A percentile compares a stretch with the other conserved stretches of the same genome.
Conservation (phyloP, 2,888 invertebrate species). For the Synanthedon vespiformis region DNA sequence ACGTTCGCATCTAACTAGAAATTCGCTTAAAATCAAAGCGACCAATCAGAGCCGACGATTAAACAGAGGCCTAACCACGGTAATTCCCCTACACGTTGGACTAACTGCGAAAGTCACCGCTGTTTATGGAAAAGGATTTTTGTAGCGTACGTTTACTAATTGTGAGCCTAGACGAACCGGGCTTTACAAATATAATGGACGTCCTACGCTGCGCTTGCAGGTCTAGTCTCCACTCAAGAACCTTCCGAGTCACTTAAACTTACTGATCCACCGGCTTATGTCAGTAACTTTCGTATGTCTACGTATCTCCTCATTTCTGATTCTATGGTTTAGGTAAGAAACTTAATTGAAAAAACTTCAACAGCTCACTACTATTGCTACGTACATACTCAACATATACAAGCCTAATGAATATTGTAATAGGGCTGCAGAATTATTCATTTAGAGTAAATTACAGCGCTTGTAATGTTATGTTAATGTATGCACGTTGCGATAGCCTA, state of each 20-base stretch:
- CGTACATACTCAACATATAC: neutral
- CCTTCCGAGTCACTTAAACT: no score
- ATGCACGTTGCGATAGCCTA: constrained; percentile 26
- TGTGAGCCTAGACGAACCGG: no score
- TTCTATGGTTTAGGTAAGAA: no score
- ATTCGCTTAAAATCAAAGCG: neutral
- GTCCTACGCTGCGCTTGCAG: no score
- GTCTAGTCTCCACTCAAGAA: no score
- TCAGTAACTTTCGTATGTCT: no score
- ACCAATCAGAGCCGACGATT: neutral
- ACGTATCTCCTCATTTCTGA: no score
- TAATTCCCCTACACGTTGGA: neutral
- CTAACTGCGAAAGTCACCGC: neutral
- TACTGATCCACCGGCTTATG: no score
- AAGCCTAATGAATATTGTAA: constrained; percentile 16
- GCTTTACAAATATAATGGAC: no score
- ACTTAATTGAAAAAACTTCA: no score
- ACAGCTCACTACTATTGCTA: neutral
- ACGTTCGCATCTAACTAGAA: neutral
- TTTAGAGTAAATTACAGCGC: constrained; percentile 22
- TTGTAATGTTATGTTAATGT: constrained; percentile 32
- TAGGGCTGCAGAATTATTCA: constrained; percentile 23
- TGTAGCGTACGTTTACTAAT: neutral
- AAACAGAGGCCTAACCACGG: neutral
- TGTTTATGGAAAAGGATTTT: neutral